Evolutionary conservation across 2,797 vertebrate species (phyloP).

Genomic region (Xiphorhynchus erythropygius): DNA sequence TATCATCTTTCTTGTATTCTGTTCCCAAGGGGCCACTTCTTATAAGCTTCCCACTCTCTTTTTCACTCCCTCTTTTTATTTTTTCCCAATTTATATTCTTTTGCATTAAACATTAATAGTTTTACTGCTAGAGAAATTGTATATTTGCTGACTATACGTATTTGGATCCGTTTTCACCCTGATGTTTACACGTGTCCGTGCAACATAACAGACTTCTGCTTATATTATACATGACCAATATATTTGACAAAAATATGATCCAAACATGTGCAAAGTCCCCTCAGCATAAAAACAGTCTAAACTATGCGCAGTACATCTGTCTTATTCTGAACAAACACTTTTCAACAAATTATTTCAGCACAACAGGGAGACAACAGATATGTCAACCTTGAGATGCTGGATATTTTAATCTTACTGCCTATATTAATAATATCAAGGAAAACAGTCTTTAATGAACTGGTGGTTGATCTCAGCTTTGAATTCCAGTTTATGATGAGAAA

Average conservation of each 20-base stretch:
- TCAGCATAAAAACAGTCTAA: not conserved
- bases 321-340: not conserved
- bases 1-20: not conserved
- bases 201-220: not conserved
- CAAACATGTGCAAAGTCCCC: not conserved
- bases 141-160: not conserved
- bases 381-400: not conserved
- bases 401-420: not conserved
- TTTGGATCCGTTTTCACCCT: not conserved
- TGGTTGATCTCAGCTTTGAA: not conserved
- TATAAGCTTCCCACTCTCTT: not conserved
- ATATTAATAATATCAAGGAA: not conserved
- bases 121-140: not conserved
- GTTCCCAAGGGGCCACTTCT: not conserved
- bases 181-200: not conserved
- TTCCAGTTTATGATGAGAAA: not conserved
- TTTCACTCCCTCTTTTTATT: not conserved
- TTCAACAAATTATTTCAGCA: not conserved
- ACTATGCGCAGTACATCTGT: not conserved
- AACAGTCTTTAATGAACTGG: not conserved
- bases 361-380: not conserved
- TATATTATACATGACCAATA: not conserved
- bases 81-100: not conserved
- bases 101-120: not conserved
- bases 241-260: not conserved